These are phyloP conservation scores for Craterocephalus amniculus DNA, from an alignment of 2,797 vertebrate species.

Conservation along the genomic window DNA sequence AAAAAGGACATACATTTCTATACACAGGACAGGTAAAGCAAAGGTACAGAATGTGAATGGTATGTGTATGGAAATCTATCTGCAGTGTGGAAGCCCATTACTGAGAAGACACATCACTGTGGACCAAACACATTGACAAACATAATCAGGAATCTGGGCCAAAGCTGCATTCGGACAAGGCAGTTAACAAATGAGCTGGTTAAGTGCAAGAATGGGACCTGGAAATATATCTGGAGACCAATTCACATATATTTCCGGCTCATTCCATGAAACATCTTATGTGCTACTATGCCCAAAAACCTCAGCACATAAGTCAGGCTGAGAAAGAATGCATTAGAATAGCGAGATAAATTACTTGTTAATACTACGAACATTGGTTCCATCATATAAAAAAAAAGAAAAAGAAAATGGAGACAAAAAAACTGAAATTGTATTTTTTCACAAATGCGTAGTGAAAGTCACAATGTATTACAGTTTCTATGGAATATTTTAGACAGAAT, in stretches of 20 bases:
- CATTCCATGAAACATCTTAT: constrained; percentile 37
- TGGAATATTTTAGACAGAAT: not conserved
- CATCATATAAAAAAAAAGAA: not conserved
- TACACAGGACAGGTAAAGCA: constrained; percentile 1
- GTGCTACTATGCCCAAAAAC: constrained; percentile 21
- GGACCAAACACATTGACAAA: constrained; percentile 39
- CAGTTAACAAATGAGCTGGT: constrained; percentile 34
- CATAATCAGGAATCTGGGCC: constrained; percentile 36
- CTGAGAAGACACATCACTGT: constrained; percentile 34
- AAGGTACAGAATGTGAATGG: constrained; percentile 17
- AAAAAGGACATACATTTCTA: too few relatives aligned
- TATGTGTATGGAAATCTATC: constrained; percentile 8
- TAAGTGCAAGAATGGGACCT: constrained; percentile 42
- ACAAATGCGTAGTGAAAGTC: not conserved
- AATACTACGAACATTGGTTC: constrained; percentile 5
- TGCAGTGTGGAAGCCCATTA: constrained; percentile 31
- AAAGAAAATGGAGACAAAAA: not conserved
- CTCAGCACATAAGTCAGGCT: constrained; percentile 1
- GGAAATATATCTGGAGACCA: constrained; percentile 49
- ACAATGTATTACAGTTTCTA: not conserved
- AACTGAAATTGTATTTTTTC: not conserved
- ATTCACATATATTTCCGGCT: too few relatives aligned
- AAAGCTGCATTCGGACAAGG: constrained; percentile 46
- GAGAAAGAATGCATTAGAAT: constrained; percentile 11
- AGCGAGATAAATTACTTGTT: not conserved